Conservation (phyloP, 2,797 vertebrate species). For the Gouania willdenowi region DNA sequence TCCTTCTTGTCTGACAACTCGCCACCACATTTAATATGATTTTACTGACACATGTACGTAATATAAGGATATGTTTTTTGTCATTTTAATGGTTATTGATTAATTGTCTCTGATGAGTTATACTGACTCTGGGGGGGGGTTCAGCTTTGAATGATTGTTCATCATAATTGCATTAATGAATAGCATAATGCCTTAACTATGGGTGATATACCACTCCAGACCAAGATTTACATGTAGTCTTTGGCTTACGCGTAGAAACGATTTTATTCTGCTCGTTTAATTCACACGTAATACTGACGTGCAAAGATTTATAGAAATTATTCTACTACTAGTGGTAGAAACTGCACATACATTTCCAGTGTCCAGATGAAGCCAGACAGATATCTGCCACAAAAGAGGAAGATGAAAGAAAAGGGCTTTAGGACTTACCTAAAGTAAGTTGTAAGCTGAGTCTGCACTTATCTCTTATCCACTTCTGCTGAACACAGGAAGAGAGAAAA, state of each 20-base stretch:
- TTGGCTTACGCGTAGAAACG: slow-evolving; percentile 6
- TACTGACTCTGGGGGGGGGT: too few relatives aligned
- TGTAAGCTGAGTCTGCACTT: slow-evolving; percentile 67
- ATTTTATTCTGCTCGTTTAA: slow-evolving; percentile 5
- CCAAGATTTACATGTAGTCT: too few relatives aligned
- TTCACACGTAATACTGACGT: slow-evolving; percentile 5
- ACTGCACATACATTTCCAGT: slow-evolving; percentile 50
- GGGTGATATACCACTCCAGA: too few relatives aligned
- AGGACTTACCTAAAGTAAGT: slow-evolving; percentile 47
- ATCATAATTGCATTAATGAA: slow-evolving; percentile 49
- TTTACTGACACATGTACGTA: too few relatives aligned
- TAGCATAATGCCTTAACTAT: slow-evolving; percentile 35
- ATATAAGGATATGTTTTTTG: too few relatives aligned
- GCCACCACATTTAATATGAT: too few relatives aligned
- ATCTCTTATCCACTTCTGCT: slow-evolving; percentile 47
- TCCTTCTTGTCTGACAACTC: too few relatives aligned
- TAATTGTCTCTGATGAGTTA: too few relatives aligned
- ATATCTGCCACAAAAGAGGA: slow-evolving; percentile 29
- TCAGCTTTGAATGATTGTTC: slow-evolving; percentile 42
- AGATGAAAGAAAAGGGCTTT: slow-evolving; percentile 48
- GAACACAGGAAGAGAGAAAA: slow-evolving; percentile 51
- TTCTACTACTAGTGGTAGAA: slow-evolving; percentile 22
- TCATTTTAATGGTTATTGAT: too few relatives aligned
- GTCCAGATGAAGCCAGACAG: slow-evolving; percentile 36
- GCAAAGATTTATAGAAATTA: neutral